phyloP scores from a whole-genome alignment of 2,113 vertebrate species.

The Pterocles burchelli region DNA sequence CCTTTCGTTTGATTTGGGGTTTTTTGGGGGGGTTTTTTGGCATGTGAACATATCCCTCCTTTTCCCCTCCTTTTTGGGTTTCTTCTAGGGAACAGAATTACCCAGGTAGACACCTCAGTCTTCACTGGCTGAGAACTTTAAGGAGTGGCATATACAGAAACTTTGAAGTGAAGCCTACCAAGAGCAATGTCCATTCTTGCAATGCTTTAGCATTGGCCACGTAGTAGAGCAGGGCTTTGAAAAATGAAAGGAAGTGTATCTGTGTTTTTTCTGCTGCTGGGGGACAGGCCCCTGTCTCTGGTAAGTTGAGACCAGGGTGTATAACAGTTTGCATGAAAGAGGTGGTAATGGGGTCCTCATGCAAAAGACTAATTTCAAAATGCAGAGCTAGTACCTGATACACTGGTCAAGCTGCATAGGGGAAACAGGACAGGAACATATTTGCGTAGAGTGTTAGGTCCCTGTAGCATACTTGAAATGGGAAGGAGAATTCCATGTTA shows the following conservation, averaged over 20 bases:
- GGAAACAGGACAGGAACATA: not conserved
- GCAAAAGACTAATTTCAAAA: not conserved
- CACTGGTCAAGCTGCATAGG: not conserved
- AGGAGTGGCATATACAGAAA: not conserved
- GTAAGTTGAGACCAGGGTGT: not conserved
- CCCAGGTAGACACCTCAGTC: not conserved
- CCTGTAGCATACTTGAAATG: not conserved
- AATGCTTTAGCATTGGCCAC: not conserved
- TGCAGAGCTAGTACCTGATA: not conserved
- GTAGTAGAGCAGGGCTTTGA: not conserved
- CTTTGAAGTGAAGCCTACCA: not conserved
- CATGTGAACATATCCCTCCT: not conserved
- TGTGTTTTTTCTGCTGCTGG: not conserved
- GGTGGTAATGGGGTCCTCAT: not conserved
- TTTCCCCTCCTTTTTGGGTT: not conserved
- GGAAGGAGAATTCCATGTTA: not conserved
- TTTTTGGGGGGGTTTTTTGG: not conserved
- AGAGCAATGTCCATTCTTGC: not conserved
- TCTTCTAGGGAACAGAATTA: not conserved
- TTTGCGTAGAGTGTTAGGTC: not conserved
- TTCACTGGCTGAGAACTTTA: not conserved
- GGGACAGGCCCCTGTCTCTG: not conserved
- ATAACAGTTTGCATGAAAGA: not conserved
- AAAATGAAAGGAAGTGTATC: not conserved
- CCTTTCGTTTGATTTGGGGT: not conserved